Percentiles rank a stretch among this genome's conserved stretches.
Conservation (phyloP, 2,113 vertebrate genomes). For the Sus scrofa region DNA sequence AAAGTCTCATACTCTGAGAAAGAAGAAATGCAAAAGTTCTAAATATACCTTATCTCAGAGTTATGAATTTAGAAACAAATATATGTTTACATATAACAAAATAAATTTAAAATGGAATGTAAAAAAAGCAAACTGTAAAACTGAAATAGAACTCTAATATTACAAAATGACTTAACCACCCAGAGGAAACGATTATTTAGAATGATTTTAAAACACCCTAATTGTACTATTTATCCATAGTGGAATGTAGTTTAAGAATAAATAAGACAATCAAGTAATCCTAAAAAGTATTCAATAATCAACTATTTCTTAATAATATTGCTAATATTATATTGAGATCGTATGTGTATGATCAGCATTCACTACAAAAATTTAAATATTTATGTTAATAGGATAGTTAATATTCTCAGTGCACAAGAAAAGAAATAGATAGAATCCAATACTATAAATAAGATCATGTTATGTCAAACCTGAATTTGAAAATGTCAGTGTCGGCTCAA, state of each 20-base stretch:
- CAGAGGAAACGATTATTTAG: background rate
- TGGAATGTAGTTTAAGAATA: background rate
- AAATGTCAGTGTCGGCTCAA: background rate
- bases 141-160: background rate
- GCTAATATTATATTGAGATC: background rate
- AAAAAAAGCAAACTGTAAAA: background rate
- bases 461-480: background rate
- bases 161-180: background rate
- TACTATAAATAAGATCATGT: background rate
- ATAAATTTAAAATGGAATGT: background rate
- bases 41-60: background rate
- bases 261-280: background rate
- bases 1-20: conserved; percentile 9
- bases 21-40: background rate
- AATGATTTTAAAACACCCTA: background rate
- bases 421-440: background rate
- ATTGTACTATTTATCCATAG: background rate
- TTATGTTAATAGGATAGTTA: background rate
- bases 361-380: background rate
- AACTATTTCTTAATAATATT: background rate
- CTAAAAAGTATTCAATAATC: background rate
- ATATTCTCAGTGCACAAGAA: background rate
- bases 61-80: background rate
- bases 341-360: background rate
- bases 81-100: background rate